Evolutionary conservation across 2,113 vertebrate genomes (phyloP), one percentile per base, ranked within the genome.

Genomic region (Platichthys flesus): DNA sequence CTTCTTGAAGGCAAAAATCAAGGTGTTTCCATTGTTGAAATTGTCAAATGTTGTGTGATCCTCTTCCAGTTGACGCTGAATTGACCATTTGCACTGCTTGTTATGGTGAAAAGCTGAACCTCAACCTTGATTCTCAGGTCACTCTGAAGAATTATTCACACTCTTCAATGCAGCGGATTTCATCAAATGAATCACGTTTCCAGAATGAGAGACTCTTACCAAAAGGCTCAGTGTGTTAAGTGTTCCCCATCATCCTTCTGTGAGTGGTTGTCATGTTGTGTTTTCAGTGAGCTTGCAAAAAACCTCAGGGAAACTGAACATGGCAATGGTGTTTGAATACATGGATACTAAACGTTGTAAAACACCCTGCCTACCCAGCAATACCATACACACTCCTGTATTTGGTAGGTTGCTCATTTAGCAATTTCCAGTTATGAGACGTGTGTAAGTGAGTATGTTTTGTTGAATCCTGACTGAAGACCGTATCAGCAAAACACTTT

Each of bases 401-500:
- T 12, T 14, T 37, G 14, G 13, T 67, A 37, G 67, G 37, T 54
- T 63, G 42, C 15, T 47, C 51, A 35, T 37, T 58, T 13, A 57
- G 24, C 14, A 12, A 8, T 72, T 71, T 63, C 31, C 54, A 76
- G 57, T 60, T 51, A 62, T 54, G 66, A 74, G 55, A 73, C 24
- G 21, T 52, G 31, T 74, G 71, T 67, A 26, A 73, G 40, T 63
- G 20, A n/a, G 40, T 52, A 58, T 47, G 45, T 57, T 71, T 16
- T 13, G 4, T 45, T 51, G 4, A 51, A 28, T 55, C 63, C 10
- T 63, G 23, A 14, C 51, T 67, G 45, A 42, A 15, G 52, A 66
- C 23, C 3, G 40, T 78, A 72, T 81, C 15, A 40, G 23, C 8
- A 67, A 35, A 70, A 59, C 42, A 82, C 67, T 83, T 74, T 51